Evolutionary conservation across 2,888 invertebrate genomes (phyloP).

Genomic region (Lomographa bimaculata): DNA sequence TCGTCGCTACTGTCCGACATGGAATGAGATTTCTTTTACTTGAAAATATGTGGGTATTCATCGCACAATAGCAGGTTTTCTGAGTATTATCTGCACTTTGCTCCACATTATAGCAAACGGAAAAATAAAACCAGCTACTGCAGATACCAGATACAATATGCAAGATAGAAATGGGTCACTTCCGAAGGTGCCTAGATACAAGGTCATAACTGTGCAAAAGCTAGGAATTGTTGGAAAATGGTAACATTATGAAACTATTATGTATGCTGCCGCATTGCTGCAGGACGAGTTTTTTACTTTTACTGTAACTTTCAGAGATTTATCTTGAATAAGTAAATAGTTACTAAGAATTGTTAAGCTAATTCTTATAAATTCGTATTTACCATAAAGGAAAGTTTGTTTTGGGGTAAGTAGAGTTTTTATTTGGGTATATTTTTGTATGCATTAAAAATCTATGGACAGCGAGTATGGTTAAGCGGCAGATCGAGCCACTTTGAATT

Average conservation of each 20-base stretch:
- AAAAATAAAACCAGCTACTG: conserved; percentile 25
- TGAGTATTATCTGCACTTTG: conserved; percentile 30
- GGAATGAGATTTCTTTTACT: conserved; percentile 20
- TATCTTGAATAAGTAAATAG: too few relatives aligned
- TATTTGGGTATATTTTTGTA: too few relatives aligned
- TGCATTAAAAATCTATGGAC: too few relatives aligned
- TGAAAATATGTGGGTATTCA: conserved; percentile 20
- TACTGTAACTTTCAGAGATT: conserved; percentile 6
- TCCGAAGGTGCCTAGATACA: conserved; percentile 25
- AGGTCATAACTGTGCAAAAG: conserved; percentile 28
- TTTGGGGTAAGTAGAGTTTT: too few relatives aligned
- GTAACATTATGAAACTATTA: conserved; percentile 14
- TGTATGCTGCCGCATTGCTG: conserved; percentile 16
- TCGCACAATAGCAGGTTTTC: conserved; percentile 29
- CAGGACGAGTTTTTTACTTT: conserved; percentile 4
- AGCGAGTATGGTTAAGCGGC: too few relatives aligned
- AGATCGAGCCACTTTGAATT: too few relatives aligned
- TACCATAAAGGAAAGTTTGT: too few relatives aligned
- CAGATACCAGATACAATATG: conserved; percentile 29
- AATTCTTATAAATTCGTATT: too few relatives aligned
- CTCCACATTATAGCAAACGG: conserved; percentile 27
- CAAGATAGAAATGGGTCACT: conserved; percentile 33
- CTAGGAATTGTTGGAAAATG: conserved; percentile 14
- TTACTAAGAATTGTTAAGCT: too few relatives aligned
- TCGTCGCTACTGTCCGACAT: conserved; percentile 5